Evolutionary conservation across 2,797 vertebrate genomes (phyloP).

Genomic region (Enoplosus armatus): DNA sequence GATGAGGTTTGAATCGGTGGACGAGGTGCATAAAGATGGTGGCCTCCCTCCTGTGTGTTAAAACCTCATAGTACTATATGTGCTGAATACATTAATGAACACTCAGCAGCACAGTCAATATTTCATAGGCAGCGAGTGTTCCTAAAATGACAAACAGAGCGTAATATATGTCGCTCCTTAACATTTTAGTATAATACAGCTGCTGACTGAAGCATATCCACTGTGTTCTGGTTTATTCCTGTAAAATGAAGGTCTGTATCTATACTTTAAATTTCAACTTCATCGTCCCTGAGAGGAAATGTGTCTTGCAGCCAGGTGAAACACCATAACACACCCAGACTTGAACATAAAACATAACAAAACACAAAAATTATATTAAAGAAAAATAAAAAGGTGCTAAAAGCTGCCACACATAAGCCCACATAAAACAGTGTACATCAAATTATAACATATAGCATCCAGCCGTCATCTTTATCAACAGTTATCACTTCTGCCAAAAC

Average conservation of each 20-base stretch:
- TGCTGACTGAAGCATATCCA: not conserved
- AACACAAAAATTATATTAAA: not conserved
- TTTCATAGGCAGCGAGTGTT: conserved; percentile 65
- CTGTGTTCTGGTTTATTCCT: not conserved
- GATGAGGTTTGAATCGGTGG: not conserved
- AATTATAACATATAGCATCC: not conserved
- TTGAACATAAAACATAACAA: not conserved
- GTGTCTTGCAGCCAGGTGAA: not conserved
- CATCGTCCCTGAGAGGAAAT: not conserved
- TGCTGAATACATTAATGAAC: conserved; percentile 66
- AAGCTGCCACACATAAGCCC: not conserved
- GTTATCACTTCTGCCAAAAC: not conserved
- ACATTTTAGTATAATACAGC: conserved; percentile 2
- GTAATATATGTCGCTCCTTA: conserved; percentile 36
- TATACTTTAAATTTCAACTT: not conserved
- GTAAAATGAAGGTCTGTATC: conserved; percentile 9
- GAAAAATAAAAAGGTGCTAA: not conserved
- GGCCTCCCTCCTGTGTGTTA: conserved; percentile 15
- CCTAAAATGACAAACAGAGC: conserved; percentile 62
- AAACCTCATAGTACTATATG: conserved; percentile 1
- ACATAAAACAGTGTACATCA: not conserved
- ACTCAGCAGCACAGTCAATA: conserved; percentile 67
- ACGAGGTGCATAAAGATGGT: not conserved
- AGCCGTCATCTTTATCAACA: fast-evolving
- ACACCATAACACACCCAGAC: not conserved